Base-by-base conservation (phyloP, 2,113 vertebrate species). In the Bolborhynchus lineola region DNA sequence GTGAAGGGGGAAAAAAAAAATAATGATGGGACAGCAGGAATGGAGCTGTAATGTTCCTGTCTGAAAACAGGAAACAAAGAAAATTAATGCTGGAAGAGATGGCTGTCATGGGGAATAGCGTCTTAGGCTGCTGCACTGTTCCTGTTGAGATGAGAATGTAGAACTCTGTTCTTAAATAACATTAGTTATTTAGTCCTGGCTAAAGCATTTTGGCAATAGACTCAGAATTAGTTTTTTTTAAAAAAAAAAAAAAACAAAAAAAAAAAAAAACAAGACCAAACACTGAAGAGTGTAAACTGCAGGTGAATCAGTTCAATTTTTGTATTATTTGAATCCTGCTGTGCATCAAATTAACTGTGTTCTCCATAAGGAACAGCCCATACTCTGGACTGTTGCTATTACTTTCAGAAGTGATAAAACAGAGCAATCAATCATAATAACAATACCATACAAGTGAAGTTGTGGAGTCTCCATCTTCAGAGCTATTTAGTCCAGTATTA, bases 331-430 rank as follows among this genome's bases (percentile, higher is more conserved):
- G 52, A 91, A 93, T 91, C 86, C 91, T 69, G 74, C 89, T 92
- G 89, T 93, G 91, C 83, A 84, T 92, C 64, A 82, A 39, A 91
- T 91, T 89, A 95, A 89, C 93, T 97, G 94, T 87, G 91, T 95
- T 97, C 94, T 95, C 95, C 96, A 93, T 92, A 97, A 96, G 77
- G 89, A 97, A 95, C 95, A 96, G 95, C 95, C 42, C 96, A 94
- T 92, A 78, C 42, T 91, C 84, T 87, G 33, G 19, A 95, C 62
- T 85, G 60, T 24, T 67, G 23, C 13, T 57, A 25, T 72, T 65
- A 37, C 17, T 88, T 29, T 71, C 71, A 59, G 55, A 95, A 81
- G 65, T 79, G n/a, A 78, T 60, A 59, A 4, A 39, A 29, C 37
- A 71, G 80, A 84, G 91, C 60, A 7, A 62, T 52, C 8, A 4